phyloP scores from a whole-genome alignment of 2,888 invertebrate genomes.

The Caenorhabditis sulstoni region DNA sequence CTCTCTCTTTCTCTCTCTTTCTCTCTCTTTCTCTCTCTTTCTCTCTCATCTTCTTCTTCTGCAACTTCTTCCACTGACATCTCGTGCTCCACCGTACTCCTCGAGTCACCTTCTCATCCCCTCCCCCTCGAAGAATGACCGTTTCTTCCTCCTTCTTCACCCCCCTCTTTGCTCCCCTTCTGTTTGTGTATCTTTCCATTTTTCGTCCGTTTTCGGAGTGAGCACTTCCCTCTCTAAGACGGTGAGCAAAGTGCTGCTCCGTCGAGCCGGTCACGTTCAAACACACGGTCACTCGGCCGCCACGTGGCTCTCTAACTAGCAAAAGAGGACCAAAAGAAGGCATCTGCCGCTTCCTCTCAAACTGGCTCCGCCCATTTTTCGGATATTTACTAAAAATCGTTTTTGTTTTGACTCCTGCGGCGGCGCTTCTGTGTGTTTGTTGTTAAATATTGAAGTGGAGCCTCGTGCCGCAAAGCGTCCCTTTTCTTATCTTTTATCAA shows the following conservation, averaged over 20 bases:
- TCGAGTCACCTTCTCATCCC: too few species aligned
- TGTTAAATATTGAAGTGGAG: constrained; percentile 29
- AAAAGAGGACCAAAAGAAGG: too few species aligned
- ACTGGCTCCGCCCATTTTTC: not conserved
- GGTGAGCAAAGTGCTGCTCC: constrained; percentile 44
- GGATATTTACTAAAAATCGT: constrained; percentile 35
- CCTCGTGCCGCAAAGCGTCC: not conserved
- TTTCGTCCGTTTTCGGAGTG: constrained; percentile 11
- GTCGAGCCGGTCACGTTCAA: constrained; percentile 39
- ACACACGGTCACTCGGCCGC: constrained; percentile 32
- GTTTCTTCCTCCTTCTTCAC: not conserved
- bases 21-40: not conserved
- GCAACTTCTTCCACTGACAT: not conserved
- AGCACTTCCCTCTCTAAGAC: constrained; percentile 12
- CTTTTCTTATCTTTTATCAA: constrained; percentile 29
- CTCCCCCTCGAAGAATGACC: not conserved
- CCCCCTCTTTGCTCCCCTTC: too few species aligned
- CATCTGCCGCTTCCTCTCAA: too few species aligned
- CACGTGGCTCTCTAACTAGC: constrained; percentile 11
- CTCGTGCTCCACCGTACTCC: not conserved
- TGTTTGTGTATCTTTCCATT: constrained; percentile 28
- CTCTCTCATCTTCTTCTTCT: not conserved
- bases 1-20: constrained; percentile 3
- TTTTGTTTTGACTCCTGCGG: constrained; percentile 22
- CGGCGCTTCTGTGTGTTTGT: constrained; percentile 30